Percentiles rank a stretch among this genome's conserved stretches.
These are phyloP conservation scores for Pseudochirops cupreus DNA, from an alignment of 2,797 vertebrate species.

Conservation along the genomic window DNA sequence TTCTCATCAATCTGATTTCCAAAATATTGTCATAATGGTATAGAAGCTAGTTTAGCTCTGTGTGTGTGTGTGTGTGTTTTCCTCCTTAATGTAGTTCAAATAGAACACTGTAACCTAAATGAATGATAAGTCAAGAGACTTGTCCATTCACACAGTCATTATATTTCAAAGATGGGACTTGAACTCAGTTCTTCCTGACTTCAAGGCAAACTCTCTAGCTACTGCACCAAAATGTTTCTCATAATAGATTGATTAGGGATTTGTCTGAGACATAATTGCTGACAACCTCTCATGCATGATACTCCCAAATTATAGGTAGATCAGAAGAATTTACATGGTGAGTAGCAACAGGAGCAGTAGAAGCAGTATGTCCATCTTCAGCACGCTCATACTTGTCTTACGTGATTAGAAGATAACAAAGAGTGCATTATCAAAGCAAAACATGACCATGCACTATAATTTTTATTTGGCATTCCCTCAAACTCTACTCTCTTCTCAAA, in stretches of 20 bases:
- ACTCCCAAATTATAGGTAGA: neutral
- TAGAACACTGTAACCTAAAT: neutral
- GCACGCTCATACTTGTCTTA: neutral
- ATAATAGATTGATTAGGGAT: slow-evolving; percentile 20
- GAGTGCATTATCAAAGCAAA: neutral
- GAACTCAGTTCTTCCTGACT: neutral
- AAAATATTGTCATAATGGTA: slow-evolving; percentile 41
- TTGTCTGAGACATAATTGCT: neutral
- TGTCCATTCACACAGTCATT: neutral
- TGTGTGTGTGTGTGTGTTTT: neutral
- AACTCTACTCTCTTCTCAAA: neutral
- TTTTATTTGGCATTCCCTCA: neutral
- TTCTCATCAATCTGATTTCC: slow-evolving; percentile 39
- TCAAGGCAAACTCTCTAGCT: neutral
- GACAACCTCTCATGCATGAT: neutral
- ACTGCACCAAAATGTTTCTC: neutral
- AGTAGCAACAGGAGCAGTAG: neutral
- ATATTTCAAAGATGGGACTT: neutral
- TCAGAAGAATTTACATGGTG: neutral
- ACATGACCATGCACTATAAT: neutral
- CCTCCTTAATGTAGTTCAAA: slow-evolving; percentile 54
- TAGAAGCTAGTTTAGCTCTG: slow-evolving; percentile 2
- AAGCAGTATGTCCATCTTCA: neutral
- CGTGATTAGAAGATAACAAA: neutral
- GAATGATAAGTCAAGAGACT: neutral